These are phyloP conservation scores for Megaleporinus macrocephalus DNA, from an alignment of 2,113 vertebrate species.

Conservation along the genomic window DNA sequence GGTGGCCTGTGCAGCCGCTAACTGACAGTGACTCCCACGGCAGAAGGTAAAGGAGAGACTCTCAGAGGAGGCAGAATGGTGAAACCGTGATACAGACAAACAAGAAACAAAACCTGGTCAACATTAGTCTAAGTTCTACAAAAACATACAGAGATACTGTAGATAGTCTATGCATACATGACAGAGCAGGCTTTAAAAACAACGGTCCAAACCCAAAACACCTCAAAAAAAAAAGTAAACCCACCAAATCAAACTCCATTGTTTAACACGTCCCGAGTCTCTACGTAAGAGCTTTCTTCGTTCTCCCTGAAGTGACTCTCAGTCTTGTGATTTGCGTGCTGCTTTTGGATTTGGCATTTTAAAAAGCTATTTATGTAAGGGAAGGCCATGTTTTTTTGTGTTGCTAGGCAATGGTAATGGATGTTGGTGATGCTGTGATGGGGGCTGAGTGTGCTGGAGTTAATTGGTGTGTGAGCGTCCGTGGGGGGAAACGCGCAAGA, in stretches of 20 bases:
- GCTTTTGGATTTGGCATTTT: conserved; percentile 60
- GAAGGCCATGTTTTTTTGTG: conserved; percentile 60
- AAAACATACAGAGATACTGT: too few relatives aligned
- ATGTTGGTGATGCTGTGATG: conserved; percentile 77
- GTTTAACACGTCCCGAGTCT: neutral
- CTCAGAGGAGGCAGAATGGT: too few relatives aligned
- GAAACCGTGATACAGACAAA: too few relatives aligned
- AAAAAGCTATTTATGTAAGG: conserved; percentile 65
- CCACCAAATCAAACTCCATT: conserved; percentile 29
- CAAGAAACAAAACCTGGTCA: too few relatives aligned
- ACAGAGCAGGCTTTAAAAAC: too few relatives aligned
- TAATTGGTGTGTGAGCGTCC: conserved; percentile 76
- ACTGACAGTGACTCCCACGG: too few relatives aligned
- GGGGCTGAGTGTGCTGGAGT: conserved; percentile 72
- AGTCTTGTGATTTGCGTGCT: conserved; percentile 56
- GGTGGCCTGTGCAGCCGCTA: too few relatives aligned
- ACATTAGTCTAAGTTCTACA: too few relatives aligned
- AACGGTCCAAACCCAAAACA: neutral
- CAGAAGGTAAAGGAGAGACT: too few relatives aligned
- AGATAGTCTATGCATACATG: too few relatives aligned
- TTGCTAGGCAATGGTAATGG: conserved; percentile 74
- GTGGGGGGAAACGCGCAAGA: conserved; percentile 70
- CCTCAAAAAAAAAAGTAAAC: conserved; percentile 17
- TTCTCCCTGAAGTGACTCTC: conserved; percentile 49
- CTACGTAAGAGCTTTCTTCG: conserved; percentile 1